A percentile compares a stretch with the other conserved stretches of the same genome.
phyloP scores from a whole-genome alignment of 2,888 invertebrate species.

The Pristionchus entomophagus region DNA sequence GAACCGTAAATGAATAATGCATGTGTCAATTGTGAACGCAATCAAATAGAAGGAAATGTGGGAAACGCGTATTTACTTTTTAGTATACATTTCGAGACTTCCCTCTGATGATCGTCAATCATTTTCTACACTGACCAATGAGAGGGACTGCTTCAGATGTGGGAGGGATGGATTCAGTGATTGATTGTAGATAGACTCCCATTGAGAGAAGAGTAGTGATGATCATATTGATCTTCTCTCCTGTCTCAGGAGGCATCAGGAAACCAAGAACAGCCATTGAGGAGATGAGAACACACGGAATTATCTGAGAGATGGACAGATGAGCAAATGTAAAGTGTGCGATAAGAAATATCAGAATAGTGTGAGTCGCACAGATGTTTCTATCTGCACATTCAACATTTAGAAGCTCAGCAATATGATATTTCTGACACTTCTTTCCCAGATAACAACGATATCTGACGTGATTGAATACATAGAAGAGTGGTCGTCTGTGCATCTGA shows the following conservation, averaged over 20 bases:
- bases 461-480: conserved; percentile 79
- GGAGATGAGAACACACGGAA: conserved; percentile 80
- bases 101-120: neutral
- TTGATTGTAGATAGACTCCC: conserved; percentile 80
- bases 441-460: conserved; percentile 52
- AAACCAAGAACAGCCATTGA: conserved; percentile 80
- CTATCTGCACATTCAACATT: too few relatives aligned
- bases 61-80: neutral
- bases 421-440: too few relatives aligned
- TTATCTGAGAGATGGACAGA: conserved; percentile 75
- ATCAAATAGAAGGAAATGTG: too few relatives aligned
- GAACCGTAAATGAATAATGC: too few relatives aligned
- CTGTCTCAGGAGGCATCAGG: conserved; percentile 81
- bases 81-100: neutral
- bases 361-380: too few relatives aligned
- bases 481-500: conserved; percentile 78
- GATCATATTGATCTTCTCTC: conserved; percentile 79
- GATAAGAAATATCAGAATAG: neutral
- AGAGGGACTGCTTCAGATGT: conserved; percentile 81
- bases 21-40: too few relatives aligned
- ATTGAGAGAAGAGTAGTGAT: conserved; percentile 80
- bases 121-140: conserved; percentile 79
- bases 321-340: neutral
- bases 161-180: conserved; percentile 81
- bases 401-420: too few relatives aligned